Evolutionary conservation across 2,888 invertebrate species (phyloP), one percentile per base, ranked within the genome.

Genomic region (Auanema sp.): DNA sequence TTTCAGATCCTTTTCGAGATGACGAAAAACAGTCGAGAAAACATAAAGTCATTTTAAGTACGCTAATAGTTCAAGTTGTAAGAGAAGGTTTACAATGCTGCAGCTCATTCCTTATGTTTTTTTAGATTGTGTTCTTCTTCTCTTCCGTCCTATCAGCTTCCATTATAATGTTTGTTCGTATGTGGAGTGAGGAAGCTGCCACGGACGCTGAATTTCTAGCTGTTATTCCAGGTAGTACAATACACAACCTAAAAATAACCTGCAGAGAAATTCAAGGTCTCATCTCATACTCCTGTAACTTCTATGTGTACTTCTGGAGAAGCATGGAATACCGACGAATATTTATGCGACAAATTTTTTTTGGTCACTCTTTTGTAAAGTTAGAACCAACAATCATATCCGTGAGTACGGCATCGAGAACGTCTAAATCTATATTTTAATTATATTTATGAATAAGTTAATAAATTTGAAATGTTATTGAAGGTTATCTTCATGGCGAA

Each of bases 311-410:
- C 50, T 70, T 66, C 33, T 74, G 74, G 71, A 58, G 74, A 10
- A 74, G 74, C 40, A 58, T 52, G 23, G 74, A 71, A 42, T 74
- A 74, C 23, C 65, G 71, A 14, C 58, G 65, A 6, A 62, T 65
- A 0, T 74, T 74, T 53, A 62, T 65, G 25, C 43, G 55, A 8
- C 74, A 74, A 94, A 94, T 85, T 18, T 58, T 58, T 33, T 58
- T 21, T 25, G 58, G 58, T 47, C 47, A 21, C 47, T 5, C 4
- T 5, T 21, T 47, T 5, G 47, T 47, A 3, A 33, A 33, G 33
- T 8, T 33, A 3, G 33, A 33, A 33, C 33, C 33, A 33, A 33
- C 33, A 33, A 33, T 33, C 3, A 33, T 33, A 33, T 33, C 33
- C 8, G 33, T 33, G 33, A 33, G 33, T 33, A 33, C 33, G 33